Evolutionary conservation across 2,888 invertebrate species (phyloP).

Genomic region (Idaea straminata): DNA sequence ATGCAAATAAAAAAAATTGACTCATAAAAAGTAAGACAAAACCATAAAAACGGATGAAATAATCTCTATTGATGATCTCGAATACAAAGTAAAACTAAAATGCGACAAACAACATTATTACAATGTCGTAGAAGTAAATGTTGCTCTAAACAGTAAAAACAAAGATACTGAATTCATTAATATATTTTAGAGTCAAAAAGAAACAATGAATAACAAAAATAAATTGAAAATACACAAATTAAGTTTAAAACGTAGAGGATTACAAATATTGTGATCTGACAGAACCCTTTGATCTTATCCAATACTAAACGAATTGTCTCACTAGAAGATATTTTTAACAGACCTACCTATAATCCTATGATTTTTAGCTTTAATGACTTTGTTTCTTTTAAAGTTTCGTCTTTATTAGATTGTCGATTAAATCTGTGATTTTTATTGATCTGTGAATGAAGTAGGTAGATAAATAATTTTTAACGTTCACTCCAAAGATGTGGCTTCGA

Average conservation of each 20-base stretch:
- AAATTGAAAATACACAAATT: not conserved
- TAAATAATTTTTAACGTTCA: slow-evolving; percentile 8
- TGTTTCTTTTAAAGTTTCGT: not conserved
- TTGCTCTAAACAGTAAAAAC: no score
- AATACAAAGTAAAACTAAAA: not conserved
- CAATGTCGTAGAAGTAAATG: not conserved
- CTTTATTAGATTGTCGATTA: slow-evolving; percentile 13
- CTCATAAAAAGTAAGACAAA: not conserved
- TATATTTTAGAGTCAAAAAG: no score
- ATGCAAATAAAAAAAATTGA: not conserved
- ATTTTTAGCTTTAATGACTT: no score
- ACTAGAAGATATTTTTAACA: not conserved
- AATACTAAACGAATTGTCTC: not conserved
- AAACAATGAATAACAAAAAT: no score
- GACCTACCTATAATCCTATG: not conserved
- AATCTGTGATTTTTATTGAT: slow-evolving; percentile 40
- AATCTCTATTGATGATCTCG: not conserved
- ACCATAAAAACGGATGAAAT: not conserved
- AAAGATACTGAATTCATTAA: not conserved
- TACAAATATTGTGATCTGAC: not conserved
- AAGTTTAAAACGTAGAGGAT: not conserved
- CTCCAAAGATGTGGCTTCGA: not conserved
- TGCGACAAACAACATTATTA: not conserved
- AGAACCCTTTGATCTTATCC: not conserved
- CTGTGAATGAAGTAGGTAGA: slow-evolving; percentile 20